Evolutionary conservation across 2,888 invertebrate genomes (phyloP), one percentile per base, ranked within the genome.

Genomic region (Keiferia lycopersicella): DNA sequence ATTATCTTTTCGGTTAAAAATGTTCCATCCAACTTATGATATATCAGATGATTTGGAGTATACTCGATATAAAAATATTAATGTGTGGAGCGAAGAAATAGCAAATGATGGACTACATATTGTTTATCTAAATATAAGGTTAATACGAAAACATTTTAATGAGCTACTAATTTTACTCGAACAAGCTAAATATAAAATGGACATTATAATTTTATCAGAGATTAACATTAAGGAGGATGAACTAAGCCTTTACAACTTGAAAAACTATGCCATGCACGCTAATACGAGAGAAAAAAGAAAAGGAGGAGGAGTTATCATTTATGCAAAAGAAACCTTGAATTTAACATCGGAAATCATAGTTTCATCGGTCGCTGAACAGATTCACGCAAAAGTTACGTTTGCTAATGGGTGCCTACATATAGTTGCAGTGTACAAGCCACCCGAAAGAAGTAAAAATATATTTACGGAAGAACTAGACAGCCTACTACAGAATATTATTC

Each of bases 181-280:
- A 10, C 11, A 41, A 14, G 10, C 12, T 41, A 41, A 11, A 41
- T 41, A 14, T 41, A 1, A 41, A 0, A 41, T 60, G 26, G 60
- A 64, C 48, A 45, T 64, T n/a, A 18, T 64, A 10, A 61, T 64
- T 16, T 30, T 64, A 45, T 60, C 30, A 10, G 64, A 64, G 26
- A 61, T 64, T 41, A 64, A 64, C n/a, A 53, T 64, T 22, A 64
- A 64, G 20, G 7, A 61, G n/a, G 50, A 61, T 6, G 61, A 61
- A 50, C 4, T 61, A 10, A 16, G 30, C 20, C 8, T 61, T 1
- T 61, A 50, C 34, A 10, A 30, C n/a, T 22, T 50, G n/a, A 2
- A 30, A n/a, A 30, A 30, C 10, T 61, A 50, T 50, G 50, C 50
- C 6, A 48, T 4, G 10, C 10, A 16, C 20, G 50, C 50, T 50